Base-by-base conservation (phyloP, 2,888 invertebrate species). In the Bimastos eiseni region DNA sequence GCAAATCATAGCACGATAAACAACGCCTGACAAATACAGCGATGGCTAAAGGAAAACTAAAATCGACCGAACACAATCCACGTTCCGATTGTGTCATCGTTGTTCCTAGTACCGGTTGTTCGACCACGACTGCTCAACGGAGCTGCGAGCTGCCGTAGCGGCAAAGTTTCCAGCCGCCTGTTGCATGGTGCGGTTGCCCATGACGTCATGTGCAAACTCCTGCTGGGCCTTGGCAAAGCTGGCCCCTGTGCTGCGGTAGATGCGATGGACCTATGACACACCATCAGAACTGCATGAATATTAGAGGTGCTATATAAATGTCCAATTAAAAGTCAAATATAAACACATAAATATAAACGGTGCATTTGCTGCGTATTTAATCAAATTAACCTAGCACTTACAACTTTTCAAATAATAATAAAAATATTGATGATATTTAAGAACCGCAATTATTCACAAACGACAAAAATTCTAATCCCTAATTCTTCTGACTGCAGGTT, bases 191-290 rank as follows among this genome's bases (percentile, higher is more conserved):
- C 94, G 98, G 98, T 99, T 99, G 93, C 97, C 97, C 95, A 99
- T 96, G 93, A 99, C 98, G 94, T 98, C 99, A 89, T 97, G 97
- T 83, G 98, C 97, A 96, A 99, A 99, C 96, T 99, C 99, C 92
- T 97, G 97, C 95, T 99, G 98, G 17, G 99, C 99, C 95, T 99
- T 99, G 88, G 98, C 98, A 95, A 99, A 97, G 94, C 98, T 99
- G 91, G 99, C 99, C 90, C 98, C 99, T 90, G 98, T 97, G 94
- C 97, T 98, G 92, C 99, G 97, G 96, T 99, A 99, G 95, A 99
- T 98, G 93, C 97, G 97, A 95, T 99, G 99, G 91, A 99, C 98
- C 98, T 98, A 38, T n/a, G 41, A 41, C 17, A 11, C 30, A 89
- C 13, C 41, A 70, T 8, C 4, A n/a, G 1, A 0, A 8, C n/a